These are phyloP conservation scores for Barnardius zonarius DNA, from an alignment of 2,113 vertebrate genomes.

Conservation along the genomic window DNA sequence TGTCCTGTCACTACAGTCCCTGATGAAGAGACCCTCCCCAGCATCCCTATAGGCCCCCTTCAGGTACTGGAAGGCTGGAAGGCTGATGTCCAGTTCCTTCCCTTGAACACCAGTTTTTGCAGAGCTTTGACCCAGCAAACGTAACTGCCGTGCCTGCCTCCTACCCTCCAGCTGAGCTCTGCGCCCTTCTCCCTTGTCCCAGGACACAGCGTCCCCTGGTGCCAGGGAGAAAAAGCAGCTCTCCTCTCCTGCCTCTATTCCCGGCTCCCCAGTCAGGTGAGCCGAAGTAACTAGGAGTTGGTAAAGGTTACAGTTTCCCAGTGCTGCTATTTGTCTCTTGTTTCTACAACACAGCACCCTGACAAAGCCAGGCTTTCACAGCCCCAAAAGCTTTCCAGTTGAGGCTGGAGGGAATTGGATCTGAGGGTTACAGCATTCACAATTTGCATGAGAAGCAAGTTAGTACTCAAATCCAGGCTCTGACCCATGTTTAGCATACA, in stretches of 20 bases:
- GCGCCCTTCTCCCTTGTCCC: not conserved
- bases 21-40: too few relatives aligned
- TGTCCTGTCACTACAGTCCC: too few relatives aligned
- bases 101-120: not conserved
- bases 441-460: not conserved
- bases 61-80: too few relatives aligned
- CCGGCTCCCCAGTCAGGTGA: not conserved
- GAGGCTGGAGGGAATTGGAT: not conserved
- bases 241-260: not conserved
- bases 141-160: not conserved
- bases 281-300: not conserved
- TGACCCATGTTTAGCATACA: not conserved
- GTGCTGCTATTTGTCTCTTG: not conserved
- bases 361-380: not conserved
- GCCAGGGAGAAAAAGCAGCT: not conserved
- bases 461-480: not conserved
- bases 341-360: not conserved
- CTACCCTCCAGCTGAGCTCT: not conserved
- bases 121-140: not conserved
- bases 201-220: not conserved
- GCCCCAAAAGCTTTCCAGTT: not conserved
- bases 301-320: not conserved
- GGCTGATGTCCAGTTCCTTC: not conserved
- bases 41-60: too few relatives aligned
- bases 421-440: not conserved